A percentile compares a stretch with the other conserved stretches of the same genome.
phyloP scores from a whole-genome alignment of 2,113 vertebrate species.

The Columba livia region DNA sequence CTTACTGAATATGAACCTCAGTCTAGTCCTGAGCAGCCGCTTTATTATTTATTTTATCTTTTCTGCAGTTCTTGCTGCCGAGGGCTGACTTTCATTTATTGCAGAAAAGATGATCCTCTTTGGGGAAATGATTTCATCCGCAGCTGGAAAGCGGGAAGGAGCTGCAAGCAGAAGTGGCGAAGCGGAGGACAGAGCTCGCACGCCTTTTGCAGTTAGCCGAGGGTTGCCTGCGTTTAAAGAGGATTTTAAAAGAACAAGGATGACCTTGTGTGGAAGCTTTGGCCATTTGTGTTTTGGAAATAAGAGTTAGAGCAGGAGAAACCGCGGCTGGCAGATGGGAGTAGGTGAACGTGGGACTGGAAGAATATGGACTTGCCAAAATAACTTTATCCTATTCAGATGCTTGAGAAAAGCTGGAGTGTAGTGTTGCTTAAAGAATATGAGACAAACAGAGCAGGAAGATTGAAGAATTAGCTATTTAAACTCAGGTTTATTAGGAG shows the following conservation, averaged over 20 bases:
- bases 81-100: neutral
- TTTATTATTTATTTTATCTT: neutral
- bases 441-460: neutral
- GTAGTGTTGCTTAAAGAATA: neutral
- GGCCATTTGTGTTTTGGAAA: neutral
- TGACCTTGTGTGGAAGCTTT: neutral
- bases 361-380: neutral
- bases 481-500: accelerated
- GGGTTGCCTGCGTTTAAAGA: neutral
- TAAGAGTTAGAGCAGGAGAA: neutral
- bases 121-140: conserved; percentile 21
- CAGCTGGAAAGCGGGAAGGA: neutral
- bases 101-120: neutral
- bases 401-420: neutral
- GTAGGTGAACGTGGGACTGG: neutral
- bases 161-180: neutral
- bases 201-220: neutral
- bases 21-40: neutral
- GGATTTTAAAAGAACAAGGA: neutral
- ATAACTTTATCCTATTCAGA: neutral
- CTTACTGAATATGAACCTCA: neutral
- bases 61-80: neutral
- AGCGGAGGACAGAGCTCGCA: neutral
- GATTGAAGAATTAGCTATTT: neutral
- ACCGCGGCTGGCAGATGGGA: neutral